phyloP scores from a whole-genome alignment of 2,797 vertebrate genomes.

The Aotus griseimembra region DNA sequence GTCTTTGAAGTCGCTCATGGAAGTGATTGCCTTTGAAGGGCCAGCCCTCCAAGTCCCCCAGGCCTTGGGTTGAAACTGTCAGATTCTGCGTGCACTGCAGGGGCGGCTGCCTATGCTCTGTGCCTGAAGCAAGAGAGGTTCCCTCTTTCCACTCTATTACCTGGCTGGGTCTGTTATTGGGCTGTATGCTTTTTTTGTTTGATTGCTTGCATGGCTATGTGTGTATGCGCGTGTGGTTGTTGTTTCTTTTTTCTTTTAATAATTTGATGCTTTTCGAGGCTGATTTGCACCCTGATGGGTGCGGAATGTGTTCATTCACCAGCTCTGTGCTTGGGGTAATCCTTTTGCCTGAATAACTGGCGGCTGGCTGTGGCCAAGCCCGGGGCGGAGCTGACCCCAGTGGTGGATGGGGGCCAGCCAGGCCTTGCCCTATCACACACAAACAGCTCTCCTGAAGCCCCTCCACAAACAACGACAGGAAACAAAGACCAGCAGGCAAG shows the following conservation, averaged over 20 bases:
- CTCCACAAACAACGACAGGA: background rate
- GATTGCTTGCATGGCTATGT: background rate
- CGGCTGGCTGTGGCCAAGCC: constrained; percentile 2
- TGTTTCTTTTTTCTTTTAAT: background rate
- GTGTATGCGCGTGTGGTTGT: background rate
- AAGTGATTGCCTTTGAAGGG: background rate
- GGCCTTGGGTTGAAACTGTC: background rate
- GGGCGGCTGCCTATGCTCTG: background rate
- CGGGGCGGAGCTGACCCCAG: background rate
- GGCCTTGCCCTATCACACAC: constrained; percentile 41
- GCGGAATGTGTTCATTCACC: background rate
- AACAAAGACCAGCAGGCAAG: background rate
- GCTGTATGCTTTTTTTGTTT: background rate
- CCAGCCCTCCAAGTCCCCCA: fast-evolving
- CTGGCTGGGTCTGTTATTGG: background rate
- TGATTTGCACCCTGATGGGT: background rate
- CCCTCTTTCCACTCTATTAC: background rate
- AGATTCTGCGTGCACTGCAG: background rate
- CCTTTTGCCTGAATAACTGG: constrained; percentile 69
- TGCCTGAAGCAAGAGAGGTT: background rate
- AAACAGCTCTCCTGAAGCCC: constrained; percentile 40
- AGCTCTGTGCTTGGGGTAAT: constrained; percentile 46
- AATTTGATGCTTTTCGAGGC: background rate
- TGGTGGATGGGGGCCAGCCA: background rate
- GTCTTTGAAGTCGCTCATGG: background rate